phyloP scores from a whole-genome alignment of 2,797 vertebrate genomes.

The Pseudochirops cupreus region DNA sequence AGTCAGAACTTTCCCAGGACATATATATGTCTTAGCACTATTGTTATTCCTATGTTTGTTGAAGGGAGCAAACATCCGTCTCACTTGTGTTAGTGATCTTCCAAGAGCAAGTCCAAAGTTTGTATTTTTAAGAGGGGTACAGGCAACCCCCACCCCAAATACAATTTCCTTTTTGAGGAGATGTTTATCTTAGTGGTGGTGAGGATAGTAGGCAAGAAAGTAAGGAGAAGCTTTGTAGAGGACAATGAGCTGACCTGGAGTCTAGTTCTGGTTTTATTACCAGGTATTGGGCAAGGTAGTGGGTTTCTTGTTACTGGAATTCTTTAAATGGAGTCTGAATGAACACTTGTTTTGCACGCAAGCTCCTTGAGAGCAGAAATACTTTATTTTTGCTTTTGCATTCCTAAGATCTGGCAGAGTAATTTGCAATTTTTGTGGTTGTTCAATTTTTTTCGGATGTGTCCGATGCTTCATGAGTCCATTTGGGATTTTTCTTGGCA shows the following conservation, averaged over 20 bases:
- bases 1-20: neutral
- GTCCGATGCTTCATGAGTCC: neutral
- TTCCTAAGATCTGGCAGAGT: neutral
- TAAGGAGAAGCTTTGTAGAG: neutral
- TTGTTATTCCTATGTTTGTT: neutral
- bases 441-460: neutral
- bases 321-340: neutral
- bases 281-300: conserved; percentile 2
- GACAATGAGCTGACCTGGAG: neutral
- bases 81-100: conserved; percentile 1
- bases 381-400: neutral
- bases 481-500: neutral
- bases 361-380: neutral
- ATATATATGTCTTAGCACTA: neutral
- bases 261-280: neutral
- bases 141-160: neutral
- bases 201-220: neutral
- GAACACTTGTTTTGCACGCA: neutral
- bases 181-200: conserved; percentile 25
- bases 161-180: conserved; percentile 36
- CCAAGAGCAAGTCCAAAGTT: neutral
- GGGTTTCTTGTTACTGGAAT: neutral
- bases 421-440: neutral
- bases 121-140: conserved; percentile 28
- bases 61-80: neutral